These are phyloP conservation scores for Pleuronectes platessa DNA, from an alignment of 2,113 vertebrate genomes.

Conservation along the genomic window DNA sequence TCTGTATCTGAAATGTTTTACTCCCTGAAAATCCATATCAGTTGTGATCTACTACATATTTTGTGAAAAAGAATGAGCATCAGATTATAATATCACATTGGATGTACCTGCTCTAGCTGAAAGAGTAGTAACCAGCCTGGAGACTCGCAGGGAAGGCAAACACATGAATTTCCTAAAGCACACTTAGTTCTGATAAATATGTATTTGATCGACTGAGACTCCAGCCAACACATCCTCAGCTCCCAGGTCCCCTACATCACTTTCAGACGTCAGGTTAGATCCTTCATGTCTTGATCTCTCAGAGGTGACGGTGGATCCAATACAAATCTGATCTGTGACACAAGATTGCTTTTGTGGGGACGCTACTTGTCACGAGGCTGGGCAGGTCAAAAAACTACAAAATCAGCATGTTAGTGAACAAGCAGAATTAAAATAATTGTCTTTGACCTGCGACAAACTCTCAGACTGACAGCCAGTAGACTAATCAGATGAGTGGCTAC, in stretches of 20 bases:
- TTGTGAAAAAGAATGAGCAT: too few relatives aligned
- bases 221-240: neutral
- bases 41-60: too few relatives aligned
- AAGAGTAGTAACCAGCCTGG: too few relatives aligned
- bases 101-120: too few relatives aligned
- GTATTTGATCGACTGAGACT: neutral
- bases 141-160: too few relatives aligned
- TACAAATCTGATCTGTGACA: constrained; percentile 38
- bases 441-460: constrained; percentile 74
- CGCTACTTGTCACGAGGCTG: constrained; percentile 58
- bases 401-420: constrained; percentile 80
- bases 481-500: constrained; percentile 44
- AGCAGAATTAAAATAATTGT: constrained; percentile 74
- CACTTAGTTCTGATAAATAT: constrained; percentile 17
- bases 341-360: constrained; percentile 31
- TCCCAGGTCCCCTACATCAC: neutral
- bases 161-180: neutral
- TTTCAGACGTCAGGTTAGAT: constrained; percentile 11
- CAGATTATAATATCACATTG: too few relatives aligned
- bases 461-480: constrained; percentile 68
- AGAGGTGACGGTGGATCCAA: constrained; percentile 33
- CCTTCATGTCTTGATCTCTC: constrained; percentile 18
- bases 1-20: too few relatives aligned
- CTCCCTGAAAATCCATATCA: too few relatives aligned
- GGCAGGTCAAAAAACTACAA: constrained; percentile 63